A percentile compares a stretch with the other conserved stretches of the same genome.
These are phyloP conservation scores for Amphimallon solstitiale DNA, from an alignment of 2,888 invertebrate species.

Conservation along the genomic window DNA sequence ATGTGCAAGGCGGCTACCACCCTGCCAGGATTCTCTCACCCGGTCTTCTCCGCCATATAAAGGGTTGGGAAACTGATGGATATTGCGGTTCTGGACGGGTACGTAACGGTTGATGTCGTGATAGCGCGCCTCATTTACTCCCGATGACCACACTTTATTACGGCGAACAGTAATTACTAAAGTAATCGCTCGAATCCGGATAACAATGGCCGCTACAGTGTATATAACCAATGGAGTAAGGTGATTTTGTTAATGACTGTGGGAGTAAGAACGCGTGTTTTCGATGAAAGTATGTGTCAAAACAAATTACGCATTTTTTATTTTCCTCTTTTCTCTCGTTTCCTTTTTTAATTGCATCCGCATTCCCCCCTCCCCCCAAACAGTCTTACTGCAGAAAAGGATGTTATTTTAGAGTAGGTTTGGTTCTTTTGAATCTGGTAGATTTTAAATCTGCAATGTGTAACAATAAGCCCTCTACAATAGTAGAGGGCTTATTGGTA, in stretches of 20 bases:
- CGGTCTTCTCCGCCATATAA: constrained; percentile 22
- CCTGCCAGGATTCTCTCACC: constrained; percentile 35
- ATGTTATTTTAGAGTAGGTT: too few relatives aligned
- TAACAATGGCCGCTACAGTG: constrained; percentile 42
- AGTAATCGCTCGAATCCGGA: constrained; percentile 57
- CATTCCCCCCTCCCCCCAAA: too few relatives aligned
- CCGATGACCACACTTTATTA: constrained; percentile 61
- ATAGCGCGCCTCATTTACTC: constrained; percentile 60
- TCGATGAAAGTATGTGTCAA: constrained; percentile 17
- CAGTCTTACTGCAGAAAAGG: too few relatives aligned
- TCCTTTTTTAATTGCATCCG: not conserved
- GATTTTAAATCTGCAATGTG: too few relatives aligned
- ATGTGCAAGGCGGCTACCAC: constrained; percentile 22
- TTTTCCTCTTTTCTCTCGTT: not conserved
- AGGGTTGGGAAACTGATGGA: constrained; percentile 28
- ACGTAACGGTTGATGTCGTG: constrained; percentile 54
- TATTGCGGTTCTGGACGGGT: constrained; percentile 35
- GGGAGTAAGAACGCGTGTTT: constrained; percentile 23
- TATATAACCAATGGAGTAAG: constrained; percentile 16
- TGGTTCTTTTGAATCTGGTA: too few relatives aligned
- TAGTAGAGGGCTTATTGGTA: too few relatives aligned
- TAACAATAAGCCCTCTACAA: too few relatives aligned
- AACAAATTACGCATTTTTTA: constrained; percentile 8
- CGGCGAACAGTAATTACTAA: constrained; percentile 59
- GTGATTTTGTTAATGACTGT: constrained; percentile 24